Base-by-base conservation (phyloP, 2,797 vertebrate species). In the Gastrophryne carolinensis region DNA sequence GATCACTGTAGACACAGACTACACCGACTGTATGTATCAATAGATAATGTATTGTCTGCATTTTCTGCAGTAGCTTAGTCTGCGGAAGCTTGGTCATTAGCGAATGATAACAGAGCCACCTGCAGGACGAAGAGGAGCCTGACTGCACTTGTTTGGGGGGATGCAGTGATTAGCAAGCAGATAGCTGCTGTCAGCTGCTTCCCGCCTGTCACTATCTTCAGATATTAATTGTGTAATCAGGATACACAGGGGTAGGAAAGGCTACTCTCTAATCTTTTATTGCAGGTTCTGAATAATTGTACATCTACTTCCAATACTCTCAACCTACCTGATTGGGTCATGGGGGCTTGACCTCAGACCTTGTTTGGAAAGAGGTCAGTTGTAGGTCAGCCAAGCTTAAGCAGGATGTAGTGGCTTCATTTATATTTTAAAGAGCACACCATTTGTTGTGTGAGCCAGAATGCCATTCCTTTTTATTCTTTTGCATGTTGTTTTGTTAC, bases 181-280 rank as follows among this genome's bases (percentile, higher is more conserved):
- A 58, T 77, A 77, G 58, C 47, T 63, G 35, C 56, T 77, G 58
- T 69, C 64, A 68, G 64, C 56, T 37, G 47, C 74, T 77, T 49
- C 74, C 57, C 34, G 32, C 35, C 74, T 70, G 74, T 70, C 74
- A 77, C 66, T 77, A 70, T 77, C 74, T 77, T 77, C 70, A 70
- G 74, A 70, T 63, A 27, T 35, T 77, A 63, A 77, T 71, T 63
- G 66, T 70, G 57, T 77, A 77, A 70, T 77, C 66, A 77, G 74
- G 66, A 13, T 27, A 37, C 58, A 49, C 66, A 47, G 49, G 13
- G 23, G 37, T 23, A 37, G 34, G 57, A 70, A 58, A 58, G 66
- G 49, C n/a, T 27, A 54, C 72, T 37, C 39, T 75, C 63, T 77
- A 63, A 70, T 77, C 66, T 77, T 66, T 77, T 63, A 77, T 77